Conservation (phyloP, 37 sponge, comb jelly and placozoan species). For the Cliona cf. orientalis region DNA sequence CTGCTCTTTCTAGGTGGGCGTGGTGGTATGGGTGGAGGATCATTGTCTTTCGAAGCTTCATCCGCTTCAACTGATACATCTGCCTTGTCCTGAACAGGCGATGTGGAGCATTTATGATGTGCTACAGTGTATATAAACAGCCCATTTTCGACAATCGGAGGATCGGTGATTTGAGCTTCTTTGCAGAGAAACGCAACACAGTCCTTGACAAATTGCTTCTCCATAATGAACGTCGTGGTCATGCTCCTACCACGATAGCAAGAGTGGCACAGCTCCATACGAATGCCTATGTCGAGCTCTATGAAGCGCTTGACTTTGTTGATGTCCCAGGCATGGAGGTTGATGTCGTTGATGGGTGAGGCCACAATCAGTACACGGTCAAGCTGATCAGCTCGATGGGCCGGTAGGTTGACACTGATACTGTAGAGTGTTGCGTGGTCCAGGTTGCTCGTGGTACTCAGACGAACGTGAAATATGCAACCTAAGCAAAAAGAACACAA, state of each 20-base stretch:
- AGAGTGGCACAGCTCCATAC: constrained; percentile 54
- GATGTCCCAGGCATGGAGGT: constrained; percentile 64
- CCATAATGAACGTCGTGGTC: constrained; percentile 46
- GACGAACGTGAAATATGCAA: constrained; percentile 43
- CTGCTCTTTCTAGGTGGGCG: background rate
- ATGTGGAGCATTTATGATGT: constrained; percentile 1
- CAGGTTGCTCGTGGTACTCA: background rate
- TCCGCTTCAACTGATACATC: background rate
- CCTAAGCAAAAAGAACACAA: constrained; percentile 10
- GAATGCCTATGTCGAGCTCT: constrained; percentile 48
- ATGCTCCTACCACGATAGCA: constrained; percentile 21
- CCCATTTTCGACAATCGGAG: constrained; percentile 27
- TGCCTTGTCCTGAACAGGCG: background rate
- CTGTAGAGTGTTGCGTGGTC: constrained; percentile 62
- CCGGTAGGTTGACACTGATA: constrained; percentile 56
- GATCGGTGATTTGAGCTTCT: constrained; percentile 29
- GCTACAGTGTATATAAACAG: constrained; percentile 15
- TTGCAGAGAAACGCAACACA: constrained; percentile 55
- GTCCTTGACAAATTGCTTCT: constrained; percentile 10
- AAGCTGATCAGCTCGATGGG: constrained; percentile 52
- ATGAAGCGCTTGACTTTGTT: constrained; percentile 51
- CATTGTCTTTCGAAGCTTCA: background rate
- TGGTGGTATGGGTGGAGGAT: background rate
- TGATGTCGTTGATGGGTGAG: constrained; percentile 67
- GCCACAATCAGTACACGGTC: constrained; percentile 64